Percentiles rank a stretch among this genome's conserved stretches.
phyloP scores from a whole-genome alignment of 1,140 invertebrate species.

The Drosophila pseudoananassae region DNA sequence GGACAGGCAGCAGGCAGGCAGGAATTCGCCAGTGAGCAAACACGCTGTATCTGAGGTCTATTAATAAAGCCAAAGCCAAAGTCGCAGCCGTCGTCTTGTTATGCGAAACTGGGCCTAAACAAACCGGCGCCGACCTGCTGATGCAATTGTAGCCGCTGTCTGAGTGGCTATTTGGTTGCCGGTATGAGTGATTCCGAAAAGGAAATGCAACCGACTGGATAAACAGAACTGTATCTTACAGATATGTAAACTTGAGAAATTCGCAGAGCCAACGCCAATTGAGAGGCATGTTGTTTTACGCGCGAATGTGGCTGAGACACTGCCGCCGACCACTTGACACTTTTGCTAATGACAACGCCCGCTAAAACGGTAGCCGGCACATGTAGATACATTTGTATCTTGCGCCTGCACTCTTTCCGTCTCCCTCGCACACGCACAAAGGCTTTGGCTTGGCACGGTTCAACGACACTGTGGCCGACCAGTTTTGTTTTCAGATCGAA shows the following conservation, averaged over 20 bases:
- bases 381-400: constrained; percentile 76
- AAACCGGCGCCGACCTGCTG: constrained; percentile 6
- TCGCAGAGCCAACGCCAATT: constrained; percentile 3
- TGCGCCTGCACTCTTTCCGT: constrained; percentile 20
- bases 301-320: no score
- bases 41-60: constrained; percentile 23
- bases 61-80: constrained; percentile 35
- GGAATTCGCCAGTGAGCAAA: constrained; percentile 16
- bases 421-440: constrained; percentile 18
- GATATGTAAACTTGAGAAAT: constrained; percentile 6
- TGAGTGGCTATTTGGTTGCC: not conserved
- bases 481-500: constrained; percentile 53
- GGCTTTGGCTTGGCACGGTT: constrained; percentile 30
- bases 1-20: constrained; percentile 14
- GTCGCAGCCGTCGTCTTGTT: constrained; percentile 13
- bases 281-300: constrained; percentile 1
- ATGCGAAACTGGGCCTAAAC: constrained; percentile 33
- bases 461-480: constrained; percentile 60
- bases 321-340: constrained; percentile 53
- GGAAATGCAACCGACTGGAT: constrained; percentile 24
- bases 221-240: constrained; percentile 25
- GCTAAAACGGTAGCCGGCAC: constrained; percentile 63
- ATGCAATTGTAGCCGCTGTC: constrained; percentile 18
- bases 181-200: constrained; percentile 27
- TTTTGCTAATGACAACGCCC: constrained; percentile 56